Base-by-base conservation (phyloP, 2,113 vertebrate species). In the Manacus vitellinus region DNA sequence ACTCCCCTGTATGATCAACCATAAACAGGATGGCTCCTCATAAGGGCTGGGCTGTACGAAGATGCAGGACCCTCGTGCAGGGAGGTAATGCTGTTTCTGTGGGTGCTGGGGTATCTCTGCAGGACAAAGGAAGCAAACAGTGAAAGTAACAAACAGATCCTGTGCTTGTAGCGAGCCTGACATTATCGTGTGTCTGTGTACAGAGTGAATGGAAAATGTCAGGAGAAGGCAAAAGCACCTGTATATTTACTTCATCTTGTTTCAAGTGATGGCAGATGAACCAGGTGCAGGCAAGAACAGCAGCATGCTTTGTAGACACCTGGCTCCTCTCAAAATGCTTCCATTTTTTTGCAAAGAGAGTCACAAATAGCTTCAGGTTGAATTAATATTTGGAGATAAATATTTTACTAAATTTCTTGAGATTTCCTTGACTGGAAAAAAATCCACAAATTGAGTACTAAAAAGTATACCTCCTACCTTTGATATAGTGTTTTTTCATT, bases 21-120 rank as follows among this genome's bases (percentile, higher is more conserved):
- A 1, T 0, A 3, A 9, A 1, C 39, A 51, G 59, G 15, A 2
- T 3, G 35, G 72, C 54, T 44, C 52, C 56, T 43, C 2, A 1
- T 13, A 13, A 51, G 80, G 46, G 14, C 44, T 79, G 74, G 9
- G 52, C 67, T n/a, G 1, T 2, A 1, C 2, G 19, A 20, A 54
- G 63, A 12, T 25, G 22, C 13, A 31, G 14, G 58, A 30, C 15
- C 52, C 47, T 8, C 10, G 5, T 1, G 35, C 14, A 30, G 39
- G 1, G 47, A 33, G 56, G 13, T 1, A 4, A 12, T 4, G 31
- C 4, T 59, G 43, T 11, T 65, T 21, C 41, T 58, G 35, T 1
- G 17, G 35, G 12, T 27, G 41, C 27, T 21, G 46, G 54, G 59
- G 14, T 7, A 3, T 33, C 44, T 82, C 65, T 61, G 33, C 22